Base-by-base conservation (phyloP, 2,113 vertebrate species). In the Elgaria multicarinata region DNA sequence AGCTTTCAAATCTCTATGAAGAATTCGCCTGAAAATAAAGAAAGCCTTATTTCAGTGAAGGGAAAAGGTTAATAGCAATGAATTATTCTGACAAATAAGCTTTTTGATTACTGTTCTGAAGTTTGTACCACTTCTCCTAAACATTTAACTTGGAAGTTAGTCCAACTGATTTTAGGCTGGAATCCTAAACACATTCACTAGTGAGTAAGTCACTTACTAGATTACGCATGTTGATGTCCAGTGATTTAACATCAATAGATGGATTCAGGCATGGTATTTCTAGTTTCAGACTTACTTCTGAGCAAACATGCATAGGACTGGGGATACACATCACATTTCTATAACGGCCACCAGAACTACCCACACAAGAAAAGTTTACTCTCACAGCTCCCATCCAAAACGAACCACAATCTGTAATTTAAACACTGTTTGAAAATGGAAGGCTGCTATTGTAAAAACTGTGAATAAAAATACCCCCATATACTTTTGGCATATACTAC, bases 1-100 rank as follows among this genome's bases (percentile, higher is more conserved):
- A 91, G 98, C 92, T 96, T 98, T 99, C 95, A 99, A 97, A 92
- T 99, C 98, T 94, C 98, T 96, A 95, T 98, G 98, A 94, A 98
- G 98, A 95, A 98, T 97, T 85, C 95, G 69, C 94, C 98, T 98
- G 93, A 24, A 91, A 96, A 94, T 26, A 69, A 24, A 88, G 94
- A 91, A 75, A 94, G 1, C 9, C 58, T 96, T 46, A 93, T 76
- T 44, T 83, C 80, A 4, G 8, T 18, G 7, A 53, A 26, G 91
- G 91, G 20, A 1, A 88, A 86, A 53, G 9, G 39, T 44, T 83
- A 77, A 53, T 26, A 89, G 36, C 5, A 74, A 87, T 0, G 0
- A n/a, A 86, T 46, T 85, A 55, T 85, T 89, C 6, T 77, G 42
- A 36, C 62, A 53, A 39, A 91, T 42, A 2, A 10, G 44, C 72